Evolutionary conservation across 2,797 vertebrate genomes (phyloP).

Genomic region (Gymnoscopelus microlampas): DNA sequence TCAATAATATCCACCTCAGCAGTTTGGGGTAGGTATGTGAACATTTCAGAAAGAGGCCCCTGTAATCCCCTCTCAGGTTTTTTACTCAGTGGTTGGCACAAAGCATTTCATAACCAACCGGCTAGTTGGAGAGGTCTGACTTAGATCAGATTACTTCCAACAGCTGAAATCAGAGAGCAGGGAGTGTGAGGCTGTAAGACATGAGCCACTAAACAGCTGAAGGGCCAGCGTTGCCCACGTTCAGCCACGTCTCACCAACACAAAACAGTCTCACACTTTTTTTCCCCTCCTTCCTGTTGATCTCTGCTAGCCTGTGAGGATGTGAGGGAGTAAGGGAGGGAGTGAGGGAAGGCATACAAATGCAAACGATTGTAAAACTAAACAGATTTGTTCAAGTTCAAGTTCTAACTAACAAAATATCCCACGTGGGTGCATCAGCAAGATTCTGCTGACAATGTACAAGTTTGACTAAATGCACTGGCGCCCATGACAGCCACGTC

Average conservation of each 20-base stretch:
- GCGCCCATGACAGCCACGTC: too few species aligned
- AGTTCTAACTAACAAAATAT: too few species aligned
- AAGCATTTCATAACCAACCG: slow-evolving; percentile 69
- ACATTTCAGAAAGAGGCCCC: slow-evolving; percentile 45
- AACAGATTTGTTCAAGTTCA: too few species aligned
- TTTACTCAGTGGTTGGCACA: slow-evolving; percentile 47
- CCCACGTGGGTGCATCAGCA: too few species aligned
- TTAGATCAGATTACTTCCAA: slow-evolving; percentile 80
- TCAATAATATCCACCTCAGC: slow-evolving; percentile 43
- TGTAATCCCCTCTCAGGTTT: slow-evolving; percentile 52
- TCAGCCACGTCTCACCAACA: slow-evolving; percentile 58
- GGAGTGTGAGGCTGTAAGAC: slow-evolving; percentile 59
- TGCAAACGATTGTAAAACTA: too few species aligned
- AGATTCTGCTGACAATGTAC: too few species aligned
- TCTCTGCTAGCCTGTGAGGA: too few species aligned
- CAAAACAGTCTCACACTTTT: slow-evolving; percentile 54
- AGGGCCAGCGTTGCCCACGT: slow-evolving; percentile 60
- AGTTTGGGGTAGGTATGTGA: slow-evolving; percentile 17
- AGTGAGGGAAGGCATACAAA: too few species aligned
- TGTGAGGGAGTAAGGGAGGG: too few species aligned
- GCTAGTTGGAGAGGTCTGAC: slow-evolving; percentile 54
- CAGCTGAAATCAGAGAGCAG: slow-evolving; percentile 81
- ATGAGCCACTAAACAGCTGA: slow-evolving; percentile 83
- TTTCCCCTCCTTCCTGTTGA: background rate
- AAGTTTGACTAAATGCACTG: too few species aligned